phyloP scores from a whole-genome alignment of 2,113 vertebrate genomes.

The Psilopogon haemacephalus region DNA sequence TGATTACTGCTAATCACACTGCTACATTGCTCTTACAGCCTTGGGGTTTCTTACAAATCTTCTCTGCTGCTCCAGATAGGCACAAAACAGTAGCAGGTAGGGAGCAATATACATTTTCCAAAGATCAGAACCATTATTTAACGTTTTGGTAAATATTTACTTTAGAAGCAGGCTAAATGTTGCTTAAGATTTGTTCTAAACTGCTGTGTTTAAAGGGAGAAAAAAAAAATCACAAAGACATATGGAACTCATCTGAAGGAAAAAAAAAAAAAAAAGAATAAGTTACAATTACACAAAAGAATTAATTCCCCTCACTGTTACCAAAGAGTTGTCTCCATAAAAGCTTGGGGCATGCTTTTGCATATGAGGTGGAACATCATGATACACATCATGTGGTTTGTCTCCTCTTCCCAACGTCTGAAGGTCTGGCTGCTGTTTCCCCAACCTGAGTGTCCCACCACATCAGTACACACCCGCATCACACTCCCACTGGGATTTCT shows the following conservation, averaged over 20 bases:
- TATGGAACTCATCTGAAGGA: constrained; percentile 68
- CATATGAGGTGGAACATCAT: constrained; percentile 49
- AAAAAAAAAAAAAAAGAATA: constrained; percentile 52
- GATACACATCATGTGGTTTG: constrained; percentile 41
- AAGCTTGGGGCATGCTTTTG: constrained; percentile 42
- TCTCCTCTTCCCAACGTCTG: constrained; percentile 43
- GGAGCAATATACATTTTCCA: constrained; percentile 36
- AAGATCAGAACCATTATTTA: constrained; percentile 61
- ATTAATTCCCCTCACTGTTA: constrained; percentile 65
- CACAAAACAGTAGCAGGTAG: constrained; percentile 66
- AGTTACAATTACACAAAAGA: constrained; percentile 58
- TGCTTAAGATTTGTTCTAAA: constrained; percentile 63
- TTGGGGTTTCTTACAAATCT: background rate
- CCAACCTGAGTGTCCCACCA: constrained; percentile 30
- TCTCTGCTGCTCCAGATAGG: constrained; percentile 8
- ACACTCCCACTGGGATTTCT: constrained; percentile 20
- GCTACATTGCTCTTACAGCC: background rate
- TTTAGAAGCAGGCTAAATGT: constrained; percentile 61
- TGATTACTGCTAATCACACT: constrained; percentile 40
- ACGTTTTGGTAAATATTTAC: constrained; percentile 71
- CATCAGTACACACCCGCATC: background rate
- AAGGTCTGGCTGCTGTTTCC: constrained; percentile 22
- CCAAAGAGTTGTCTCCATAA: constrained; percentile 26
- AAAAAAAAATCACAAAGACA: constrained; percentile 60
- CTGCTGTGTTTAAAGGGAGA: constrained; percentile 48